A percentile compares a stretch with the other conserved stretches of the same genome.
Evolutionary conservation across 1,140 invertebrate species (phyloP).

Genomic region (Pseudomyrmex flavicornis): DNA sequence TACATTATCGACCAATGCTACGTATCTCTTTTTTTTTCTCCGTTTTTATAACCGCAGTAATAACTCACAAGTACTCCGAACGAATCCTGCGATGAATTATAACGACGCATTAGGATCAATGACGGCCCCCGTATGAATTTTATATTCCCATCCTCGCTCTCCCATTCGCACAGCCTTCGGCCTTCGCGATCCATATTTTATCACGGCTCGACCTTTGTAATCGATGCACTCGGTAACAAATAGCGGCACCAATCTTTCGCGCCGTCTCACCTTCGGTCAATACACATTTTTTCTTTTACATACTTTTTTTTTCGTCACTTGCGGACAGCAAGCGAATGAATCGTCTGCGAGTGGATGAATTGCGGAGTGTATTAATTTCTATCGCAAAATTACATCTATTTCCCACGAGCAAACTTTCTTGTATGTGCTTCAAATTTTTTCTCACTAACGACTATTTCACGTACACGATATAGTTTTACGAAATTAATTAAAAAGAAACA

Average conservation of each 20-base stretch:
- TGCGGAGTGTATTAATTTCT: no score
- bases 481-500: neutral
- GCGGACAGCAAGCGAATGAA: neutral
- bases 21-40: neutral
- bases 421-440: no score
- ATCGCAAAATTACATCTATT: no score
- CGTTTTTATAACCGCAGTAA: constrained; percentile 17
- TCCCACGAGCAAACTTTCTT: no score
- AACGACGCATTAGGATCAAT: constrained; percentile 39
- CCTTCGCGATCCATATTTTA: constrained; percentile 37
- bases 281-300: neutral
- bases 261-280: neutral
- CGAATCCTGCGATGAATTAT: constrained; percentile 36
- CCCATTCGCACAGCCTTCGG: constrained; percentile 10
- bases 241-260: constrained; percentile 3
- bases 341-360: no score
- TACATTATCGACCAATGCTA: no score
- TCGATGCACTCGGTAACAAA: constrained; percentile 31
- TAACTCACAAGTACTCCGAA: constrained; percentile 12
- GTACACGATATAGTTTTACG: neutral
- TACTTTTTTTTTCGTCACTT: no score
- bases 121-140: constrained; percentile 44
- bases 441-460: no score
- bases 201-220: constrained; percentile 29
- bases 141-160: constrained; percentile 38